Base-by-base conservation (phyloP, 2,113 vertebrate species). In the Pluvialis apricaria region DNA sequence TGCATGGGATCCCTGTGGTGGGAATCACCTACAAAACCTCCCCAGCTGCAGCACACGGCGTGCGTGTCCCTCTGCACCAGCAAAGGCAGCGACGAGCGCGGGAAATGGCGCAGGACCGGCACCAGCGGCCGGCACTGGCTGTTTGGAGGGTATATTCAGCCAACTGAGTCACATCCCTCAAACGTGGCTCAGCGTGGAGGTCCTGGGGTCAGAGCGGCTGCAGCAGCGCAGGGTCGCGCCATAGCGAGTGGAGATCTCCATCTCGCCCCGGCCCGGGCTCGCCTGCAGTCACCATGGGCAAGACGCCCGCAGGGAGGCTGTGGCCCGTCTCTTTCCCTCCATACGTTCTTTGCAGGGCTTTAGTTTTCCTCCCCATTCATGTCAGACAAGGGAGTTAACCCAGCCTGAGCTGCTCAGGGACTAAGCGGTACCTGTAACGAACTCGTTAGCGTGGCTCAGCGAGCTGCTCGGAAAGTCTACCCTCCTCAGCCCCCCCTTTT, bases 351-450 rank as follows among this genome's bases (percentile, higher is more conserved):
- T 28, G 20, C 1, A 4, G 66, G 52, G 60, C 29, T 36, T 19
- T 7, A 4, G 6, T 13, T 54, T 47, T n/a, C 22, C 44, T 57
- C 45, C 36, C 40, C 2, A 2, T 32, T 47, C 1, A 1, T 16
- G 38, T 8, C 45, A 12, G 38, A 45, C 16, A 17, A 36, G 26
- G 31, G 55, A 20, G 11, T 20, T 34, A 6, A 15, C 55, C 42
- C 71, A 22, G 5, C 57, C 32, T 1, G 0, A 71, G 78, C 47
- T 17, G 12, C 44, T 15, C 25, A 3, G 18, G 45, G 60, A 4
- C 18, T 0, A 2, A 19, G n/a, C 2, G 3, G 34, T 14, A 12
- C 68, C 70, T 8, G 58, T 11, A 13, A 32, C 0, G 2, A 34
- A 3, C 32, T 44, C 22, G 2, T 17, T 24, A 16, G 38, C 1